Evolutionary conservation across 1,140 invertebrate genomes (phyloP), one percentile per base, ranked within the genome.

Genomic region (Psilanteris sp.): DNA sequence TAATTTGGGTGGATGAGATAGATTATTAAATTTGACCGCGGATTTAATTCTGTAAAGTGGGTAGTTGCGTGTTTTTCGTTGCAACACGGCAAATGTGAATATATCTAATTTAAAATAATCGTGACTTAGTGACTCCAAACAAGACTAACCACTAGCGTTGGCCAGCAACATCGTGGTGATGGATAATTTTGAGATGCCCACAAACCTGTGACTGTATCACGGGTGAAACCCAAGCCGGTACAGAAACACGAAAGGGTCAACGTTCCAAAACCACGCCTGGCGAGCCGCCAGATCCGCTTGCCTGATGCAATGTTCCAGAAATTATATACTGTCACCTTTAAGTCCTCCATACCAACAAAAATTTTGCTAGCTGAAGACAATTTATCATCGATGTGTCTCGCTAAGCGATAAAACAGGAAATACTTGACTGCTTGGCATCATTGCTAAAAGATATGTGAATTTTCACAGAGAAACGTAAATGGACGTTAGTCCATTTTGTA

Each of bases 321-420:
- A 81, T 81, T 82, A 84, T 82, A 78, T 81, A 79, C 76, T 48
- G 66, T 77, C 79, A 79, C 70, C 72, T 77, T 66, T 52, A 70
- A 75, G 57, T 62, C 59, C 61, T 61, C 59, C 66, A 20, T 43
- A 64, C 48, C 66, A 43, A 64, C 62, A 57, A 68, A 44, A 41
- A 64, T 70, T 67, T 27, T 9, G 24, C 34, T 26, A 15, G 11
- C 34, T 36, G 14, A 48, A 26, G 37, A 55, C 59, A 27, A 66
- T 67, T 57, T 71, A 67, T 77, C 61, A 67, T 72, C 46, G 34
- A 48, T 24, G 14, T 59, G 62, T 61, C 34, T 39, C 22, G 9
- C 26, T 16, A 8, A 66, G 31, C 70, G 39, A 70, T 74, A 61
- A 68, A 77, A 64, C 46, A 27, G 26, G 24, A 64, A 73, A 64